Base-by-base conservation (phyloP, 2,797 vertebrate genomes). In the Clarias laeviceps region DNA sequence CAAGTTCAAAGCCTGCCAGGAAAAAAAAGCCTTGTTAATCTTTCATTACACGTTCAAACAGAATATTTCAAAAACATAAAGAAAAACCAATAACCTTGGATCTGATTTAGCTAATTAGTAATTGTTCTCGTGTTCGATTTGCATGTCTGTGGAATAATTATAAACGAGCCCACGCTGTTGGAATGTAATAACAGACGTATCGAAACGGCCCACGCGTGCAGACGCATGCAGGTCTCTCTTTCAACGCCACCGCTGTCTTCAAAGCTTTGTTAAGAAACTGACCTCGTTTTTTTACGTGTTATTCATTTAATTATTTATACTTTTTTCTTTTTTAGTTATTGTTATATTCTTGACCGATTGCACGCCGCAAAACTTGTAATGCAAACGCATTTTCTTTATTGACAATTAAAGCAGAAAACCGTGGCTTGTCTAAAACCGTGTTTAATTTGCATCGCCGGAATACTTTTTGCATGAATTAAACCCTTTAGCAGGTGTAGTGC, bases 51-150 rank as follows among this genome's bases (percentile, higher is more conserved):
- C 68, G 15, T 81, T 81, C 45, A 81, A 73, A 80, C 1, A 7
- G 40, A 73, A 70, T 64, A 73, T 74, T 81, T 74, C 59, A 27
- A 17, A 85, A 85, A 62, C 83, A 80, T 11, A 65, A 85, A 62
- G 57, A 64, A 72, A 82, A 57, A 65, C 4, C 40, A 80, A 50
- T 80, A 85, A 85, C 84, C 68, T 81, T 85, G 78, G 15, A 56
- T 56, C 61, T 68, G 50, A 85, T 65, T 76, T 82, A 56, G 50
- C 62, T 74, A 85, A 59, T 85, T 82, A 74, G 45, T 57, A 37
- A 81, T 62, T 70, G 79, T 62, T 82, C 59, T 27, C 4, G 29
- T 29, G 66, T 59, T 68, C 50, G 50, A 82, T 65, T 64, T 56
- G 69, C 40, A 34, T 72, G 40, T 73, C 84, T 64, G 68, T 74